Evolutionary conservation across 2,888 invertebrate genomes (phyloP), one percentile per base, ranked within the genome.

Genomic region (Dasysyrphus tricinctus): DNA sequence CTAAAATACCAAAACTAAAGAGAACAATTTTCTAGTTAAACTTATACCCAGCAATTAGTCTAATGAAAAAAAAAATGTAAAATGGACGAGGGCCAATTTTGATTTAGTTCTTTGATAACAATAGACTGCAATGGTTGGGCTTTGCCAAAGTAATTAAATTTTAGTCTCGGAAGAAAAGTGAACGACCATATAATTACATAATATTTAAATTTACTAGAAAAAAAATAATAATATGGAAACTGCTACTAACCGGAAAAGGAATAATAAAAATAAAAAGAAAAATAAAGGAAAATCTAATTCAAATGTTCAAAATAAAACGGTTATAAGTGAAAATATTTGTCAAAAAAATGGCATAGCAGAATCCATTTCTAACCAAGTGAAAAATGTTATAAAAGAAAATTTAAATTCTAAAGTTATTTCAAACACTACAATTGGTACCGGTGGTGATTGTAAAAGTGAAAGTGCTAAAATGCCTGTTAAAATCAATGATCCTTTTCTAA

Each of bases 71-170:
- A 42, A 29, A 54, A 47, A 49, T 19, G 39, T n/a, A 54, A 67
- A 75, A 79, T 86, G 86, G 86, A 82, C 47, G 59, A 82, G 42
- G 78, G 86, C 86, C 86, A 86, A 86, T 39, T 72, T 70, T 54
- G 67, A 82, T 65, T 79, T 72, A 86, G 86, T 86, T 81, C 75
- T 72, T 79, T 81, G 82, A 79, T 82, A 82, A 82, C 86, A 86
- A 86, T 86, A 82, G 74, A 34, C 51, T 74, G 56, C 29, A 63
- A 74, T 54, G 72, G 80, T 70, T 63, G 24, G 56, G 37, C 5
- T 54, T 56, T 57, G 57, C 24, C n/a, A 39, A 16, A 14, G 44
- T 12, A 37, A 11, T 51, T 14, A 49, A 11, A 11, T 44, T 44
- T 42, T 32, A 37, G n/a, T 44, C 14, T 19, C 3, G 8, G 5